Percentiles rank a stretch among this genome's conserved stretches.
Conservation (phyloP, 2,113 vertebrate species). For the Glaucidium brasilianum region DNA sequence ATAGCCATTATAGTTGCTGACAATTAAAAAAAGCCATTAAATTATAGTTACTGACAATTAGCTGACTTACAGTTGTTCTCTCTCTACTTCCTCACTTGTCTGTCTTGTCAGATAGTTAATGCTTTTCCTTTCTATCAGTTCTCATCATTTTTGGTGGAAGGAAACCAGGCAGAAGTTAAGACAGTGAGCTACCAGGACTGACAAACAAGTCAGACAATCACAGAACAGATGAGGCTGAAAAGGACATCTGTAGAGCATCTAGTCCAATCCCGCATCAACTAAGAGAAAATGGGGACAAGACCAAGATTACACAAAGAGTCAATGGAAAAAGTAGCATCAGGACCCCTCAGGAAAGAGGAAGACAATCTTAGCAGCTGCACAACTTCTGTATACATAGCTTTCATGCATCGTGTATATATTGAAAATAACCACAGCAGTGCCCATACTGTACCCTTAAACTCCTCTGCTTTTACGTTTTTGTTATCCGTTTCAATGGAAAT, state of each 20-base stretch:
- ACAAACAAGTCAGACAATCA: background rate
- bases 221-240: background rate
- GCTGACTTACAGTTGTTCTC: background rate
- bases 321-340: background rate
- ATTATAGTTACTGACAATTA: background rate
- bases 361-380: background rate
- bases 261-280: background rate
- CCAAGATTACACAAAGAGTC: background rate
- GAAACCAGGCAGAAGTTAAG: background rate
- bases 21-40: background rate
- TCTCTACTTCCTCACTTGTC: background rate
- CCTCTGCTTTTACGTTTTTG: conserved; percentile 69
- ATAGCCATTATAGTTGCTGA: background rate
- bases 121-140: background rate
- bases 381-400: background rate
- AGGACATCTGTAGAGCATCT: background rate
- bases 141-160: background rate
- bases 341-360: background rate
- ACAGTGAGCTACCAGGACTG: background rate
- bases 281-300: background rate
- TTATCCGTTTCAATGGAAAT: conserved; percentile 66
- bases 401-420: background rate
- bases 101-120: background rate
- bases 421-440: background rate
- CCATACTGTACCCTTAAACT: conserved; percentile 76